These are phyloP conservation scores for Gallirallus australis DNA, from an alignment of 2,797 vertebrate genomes.

Conservation along the genomic window DNA sequence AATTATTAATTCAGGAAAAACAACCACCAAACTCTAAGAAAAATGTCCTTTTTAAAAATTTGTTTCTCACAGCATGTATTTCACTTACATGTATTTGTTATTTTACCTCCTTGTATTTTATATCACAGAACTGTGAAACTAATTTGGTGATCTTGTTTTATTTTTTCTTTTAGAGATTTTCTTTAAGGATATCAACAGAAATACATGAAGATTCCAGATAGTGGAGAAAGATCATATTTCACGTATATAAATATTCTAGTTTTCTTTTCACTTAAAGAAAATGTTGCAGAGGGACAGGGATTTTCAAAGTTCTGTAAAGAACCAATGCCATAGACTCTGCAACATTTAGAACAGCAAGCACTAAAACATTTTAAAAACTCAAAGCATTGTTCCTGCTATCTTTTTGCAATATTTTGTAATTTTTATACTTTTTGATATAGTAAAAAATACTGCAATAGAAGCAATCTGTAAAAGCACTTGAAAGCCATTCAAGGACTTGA, in stretches of 20 bases:
- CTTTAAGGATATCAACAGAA: slow-evolving; percentile 80
- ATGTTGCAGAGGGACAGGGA: not conserved
- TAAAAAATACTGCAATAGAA: not conserved
- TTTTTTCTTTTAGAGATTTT: slow-evolving; percentile 70
- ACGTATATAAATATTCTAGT: not conserved
- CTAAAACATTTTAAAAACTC: not conserved
- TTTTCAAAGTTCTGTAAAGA: not conserved
- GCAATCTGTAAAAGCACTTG: not conserved
- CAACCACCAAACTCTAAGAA: not conserved
- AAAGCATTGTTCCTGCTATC: not conserved
- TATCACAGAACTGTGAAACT: not conserved
- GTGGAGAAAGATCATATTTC: not conserved
- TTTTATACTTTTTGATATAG: not conserved
- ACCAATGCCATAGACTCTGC: not conserved
- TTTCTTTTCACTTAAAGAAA: not conserved
- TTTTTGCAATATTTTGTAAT: slow-evolving; percentile 14
- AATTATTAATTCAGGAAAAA: not conserved
- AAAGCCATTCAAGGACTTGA: not conserved
- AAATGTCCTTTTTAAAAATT: not conserved
- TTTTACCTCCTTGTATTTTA: not conserved
- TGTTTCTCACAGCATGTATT: not conserved
- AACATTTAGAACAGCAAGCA: not conserved
- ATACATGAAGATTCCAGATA: slow-evolving; percentile 73
- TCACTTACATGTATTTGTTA: not conserved
- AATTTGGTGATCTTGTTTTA: not conserved